Conservation (phyloP, 2,888 invertebrate species). For the Agonopterix alstromeriana region DNA sequence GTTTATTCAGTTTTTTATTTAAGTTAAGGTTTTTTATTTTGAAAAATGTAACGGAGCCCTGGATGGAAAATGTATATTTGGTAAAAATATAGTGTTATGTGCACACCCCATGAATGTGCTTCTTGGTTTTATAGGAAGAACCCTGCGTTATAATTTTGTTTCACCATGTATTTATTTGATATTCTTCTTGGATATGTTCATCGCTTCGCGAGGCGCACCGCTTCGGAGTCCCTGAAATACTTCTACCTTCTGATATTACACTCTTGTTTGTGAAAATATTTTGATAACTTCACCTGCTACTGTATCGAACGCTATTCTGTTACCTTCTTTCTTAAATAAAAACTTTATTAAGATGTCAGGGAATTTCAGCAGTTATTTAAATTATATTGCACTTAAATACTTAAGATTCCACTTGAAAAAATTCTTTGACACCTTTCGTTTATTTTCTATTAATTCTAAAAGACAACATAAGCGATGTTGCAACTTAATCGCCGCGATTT, state of each 20-base stretch:
- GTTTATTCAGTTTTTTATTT: slow-evolving; percentile 21
- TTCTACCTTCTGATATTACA: slow-evolving; percentile 44
- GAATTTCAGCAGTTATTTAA: too few relatives aligned
- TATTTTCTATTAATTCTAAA: too few relatives aligned
- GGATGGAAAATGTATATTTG: slow-evolving; percentile 38
- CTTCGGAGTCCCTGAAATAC: slow-evolving; percentile 57
- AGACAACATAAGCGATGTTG: too few relatives aligned
- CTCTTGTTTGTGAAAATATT: slow-evolving; percentile 35
- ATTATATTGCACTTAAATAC: too few relatives aligned
- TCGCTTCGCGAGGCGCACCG: slow-evolving; percentile 69
- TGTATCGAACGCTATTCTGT: slow-evolving; percentile 41
- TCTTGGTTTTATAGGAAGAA: slow-evolving; percentile 61
- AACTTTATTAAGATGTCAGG: too few relatives aligned
- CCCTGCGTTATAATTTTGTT: slow-evolving; percentile 58
- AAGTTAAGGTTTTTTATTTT: slow-evolving; percentile 20
- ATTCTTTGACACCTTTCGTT: too few relatives aligned
- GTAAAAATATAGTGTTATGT: slow-evolving; percentile 47
- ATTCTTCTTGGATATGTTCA: slow-evolving; percentile 47
- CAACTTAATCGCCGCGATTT: too few relatives aligned
- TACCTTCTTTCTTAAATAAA: not conserved
- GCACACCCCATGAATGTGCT: slow-evolving; percentile 76
- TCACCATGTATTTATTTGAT: slow-evolving; percentile 48
- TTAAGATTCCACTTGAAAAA: too few relatives aligned
- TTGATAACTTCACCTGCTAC: slow-evolving; percentile 20
- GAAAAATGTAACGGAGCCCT: slow-evolving; percentile 60